Base-by-base conservation (phyloP, 23 tunicate species). In the Ascidia mentula region DNA sequence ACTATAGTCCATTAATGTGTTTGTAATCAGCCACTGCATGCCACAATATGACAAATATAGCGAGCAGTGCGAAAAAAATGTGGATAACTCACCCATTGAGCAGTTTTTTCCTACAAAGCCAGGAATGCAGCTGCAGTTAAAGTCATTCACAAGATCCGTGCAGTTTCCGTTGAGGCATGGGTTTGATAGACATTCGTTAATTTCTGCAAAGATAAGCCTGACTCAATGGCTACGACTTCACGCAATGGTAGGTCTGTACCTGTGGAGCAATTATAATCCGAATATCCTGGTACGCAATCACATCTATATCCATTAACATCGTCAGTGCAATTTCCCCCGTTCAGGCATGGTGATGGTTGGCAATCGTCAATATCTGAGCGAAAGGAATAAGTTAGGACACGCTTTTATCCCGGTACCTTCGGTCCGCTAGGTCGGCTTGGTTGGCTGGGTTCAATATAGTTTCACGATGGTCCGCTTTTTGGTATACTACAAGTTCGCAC, bases 251-350 rank as follows among this genome's bases (percentile, higher is more conserved):
- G 15, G 53, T 9, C 53, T 15, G 22, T 53, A 53, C 65, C 65
- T 53, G 24, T 9, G 22, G 37, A 34, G 38, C 84, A 80, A 8
- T 24, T 36, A 18, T 34, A 35, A 4, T 79, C 84, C 18, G 78
- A 18, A 26, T 69, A 80, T 1, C 84, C 84, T 2, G 45, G 32
- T 33, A 45, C 30, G 38, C 84, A 80, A 7, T 26, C 30, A 20
- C 74, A 70, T 33, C 32, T 70, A 30, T 3, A 70, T 22, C 18
- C 32, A 18, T 70, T 70, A 3, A 70, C 74, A 22, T 17, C 24
- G 32, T 70, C 74, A 20, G 38, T 33, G 38, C 74, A 70, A 22
- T 32, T 70, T 70, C 38, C 38, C 9, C 91, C 38, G 38, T 34
- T 1, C 31, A 32, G n/a, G 13, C 74, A 70, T 5, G 74, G 34